Conservation (phyloP, 2,888 invertebrate genomes). For the Latrodectus hesperus region DNA sequence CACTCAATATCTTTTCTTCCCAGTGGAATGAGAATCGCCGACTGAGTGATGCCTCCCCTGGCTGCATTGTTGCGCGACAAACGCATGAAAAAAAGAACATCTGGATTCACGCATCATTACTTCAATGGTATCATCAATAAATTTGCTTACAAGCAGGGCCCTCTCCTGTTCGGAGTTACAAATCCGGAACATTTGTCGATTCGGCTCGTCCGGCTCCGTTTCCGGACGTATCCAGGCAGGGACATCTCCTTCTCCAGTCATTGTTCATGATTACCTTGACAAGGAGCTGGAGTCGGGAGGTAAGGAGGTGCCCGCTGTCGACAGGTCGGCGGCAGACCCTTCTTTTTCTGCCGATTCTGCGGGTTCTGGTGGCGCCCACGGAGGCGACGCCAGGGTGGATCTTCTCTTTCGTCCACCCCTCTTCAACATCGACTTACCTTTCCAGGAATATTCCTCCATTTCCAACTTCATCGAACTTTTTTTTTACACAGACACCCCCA, state of each 20-base stretch:
- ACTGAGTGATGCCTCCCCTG: not conserved
- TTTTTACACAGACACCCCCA: not conserved
- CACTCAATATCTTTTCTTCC: not conserved
- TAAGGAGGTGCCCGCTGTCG: not conserved
- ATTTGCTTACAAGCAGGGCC: not conserved
- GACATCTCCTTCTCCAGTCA: constrained; percentile 8
- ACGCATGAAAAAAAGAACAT: not conserved
- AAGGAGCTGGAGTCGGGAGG: constrained; percentile 1
- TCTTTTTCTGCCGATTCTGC: constrained; percentile 49
- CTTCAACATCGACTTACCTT: not conserved
- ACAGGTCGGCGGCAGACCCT: constrained; percentile 33
- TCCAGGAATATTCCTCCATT: not conserved
- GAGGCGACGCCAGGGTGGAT: constrained; percentile 23
- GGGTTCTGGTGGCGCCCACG: constrained; percentile 43
- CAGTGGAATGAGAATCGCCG: not conserved
- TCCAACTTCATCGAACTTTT: not conserved
- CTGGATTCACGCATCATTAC: not conserved
- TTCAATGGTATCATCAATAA: not conserved
- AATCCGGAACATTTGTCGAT: constrained; percentile 47
- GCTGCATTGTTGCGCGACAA: not conserved
- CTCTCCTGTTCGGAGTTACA: constrained; percentile 28
- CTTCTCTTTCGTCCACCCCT: not conserved
- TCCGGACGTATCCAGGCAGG: constrained; percentile 1
- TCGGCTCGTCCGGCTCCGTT: constrained; percentile 40
- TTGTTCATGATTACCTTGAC: constrained; percentile 51